Evolutionary conservation across 1,140 invertebrate genomes (phyloP).

Genomic region (Bombus balteatus): DNA sequence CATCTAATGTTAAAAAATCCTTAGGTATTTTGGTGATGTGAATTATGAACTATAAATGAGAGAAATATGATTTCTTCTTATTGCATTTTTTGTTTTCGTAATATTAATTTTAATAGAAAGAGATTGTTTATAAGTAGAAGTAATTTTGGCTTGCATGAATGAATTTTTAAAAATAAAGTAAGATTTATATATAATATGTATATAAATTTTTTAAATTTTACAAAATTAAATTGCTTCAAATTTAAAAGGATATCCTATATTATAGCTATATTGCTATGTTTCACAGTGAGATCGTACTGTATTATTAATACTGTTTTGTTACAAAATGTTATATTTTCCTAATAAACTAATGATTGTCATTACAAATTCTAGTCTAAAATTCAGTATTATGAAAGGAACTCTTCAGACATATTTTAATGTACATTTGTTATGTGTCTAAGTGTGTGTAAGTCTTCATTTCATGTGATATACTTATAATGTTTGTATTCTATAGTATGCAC

Average conservation of each 20-base stretch:
- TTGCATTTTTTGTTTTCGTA: neutral
- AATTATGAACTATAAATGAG: conserved; percentile 6
- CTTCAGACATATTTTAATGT: neutral
- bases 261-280: neutral
- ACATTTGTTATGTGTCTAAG: neutral
- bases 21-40: conserved; percentile 85
- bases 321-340: neutral
- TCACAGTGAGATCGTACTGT: neutral
- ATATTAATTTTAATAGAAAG: neutral
- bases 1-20: conserved; percentile 86
- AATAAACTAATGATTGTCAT: neutral
- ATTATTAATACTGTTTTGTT: neutral
- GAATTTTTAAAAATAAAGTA: neutral
- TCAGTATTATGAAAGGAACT: conserved; percentile 6
- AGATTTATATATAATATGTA: neutral
- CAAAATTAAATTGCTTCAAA: neutral
- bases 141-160: neutral
- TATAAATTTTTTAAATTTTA: conserved; percentile 1
- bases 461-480: neutral
- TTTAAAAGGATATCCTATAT: neutral
- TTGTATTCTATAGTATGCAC: neutral
- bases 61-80: neutral
- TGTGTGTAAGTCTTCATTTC: neutral
- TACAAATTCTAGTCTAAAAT: conserved; percentile 30
- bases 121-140: neutral